These are phyloP conservation scores for Condylura cristata DNA, from an alignment of 2,113 vertebrate species.

Conservation along the genomic window DNA sequence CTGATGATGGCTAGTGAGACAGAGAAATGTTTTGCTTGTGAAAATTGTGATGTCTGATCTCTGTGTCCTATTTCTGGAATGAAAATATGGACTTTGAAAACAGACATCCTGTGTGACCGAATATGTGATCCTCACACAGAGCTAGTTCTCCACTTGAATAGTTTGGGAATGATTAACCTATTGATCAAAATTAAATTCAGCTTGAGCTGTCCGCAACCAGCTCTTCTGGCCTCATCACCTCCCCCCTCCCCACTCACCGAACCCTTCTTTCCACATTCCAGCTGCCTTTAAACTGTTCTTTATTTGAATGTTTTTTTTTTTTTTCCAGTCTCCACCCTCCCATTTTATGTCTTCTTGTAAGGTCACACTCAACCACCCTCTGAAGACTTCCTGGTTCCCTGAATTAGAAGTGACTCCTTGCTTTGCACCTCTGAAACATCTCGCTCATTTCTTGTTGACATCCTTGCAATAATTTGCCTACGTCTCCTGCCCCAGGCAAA, in stretches of 20 bases:
- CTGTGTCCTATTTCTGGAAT: not conserved
- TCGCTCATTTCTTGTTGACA: not conserved
- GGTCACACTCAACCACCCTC: not conserved
- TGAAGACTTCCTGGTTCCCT: not conserved
- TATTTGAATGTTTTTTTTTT: not conserved
- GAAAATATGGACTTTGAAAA: not conserved
- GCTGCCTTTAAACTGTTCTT: not conserved
- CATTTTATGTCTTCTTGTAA: not conserved
- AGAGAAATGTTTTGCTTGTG: not conserved
- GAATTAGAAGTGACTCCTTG: not conserved
- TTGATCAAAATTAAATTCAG: not conserved
- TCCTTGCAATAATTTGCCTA: not conserved
- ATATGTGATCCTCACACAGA: not conserved
- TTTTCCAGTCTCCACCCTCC: not conserved
- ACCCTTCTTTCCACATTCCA: not conserved
- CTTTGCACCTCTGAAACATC: not conserved
- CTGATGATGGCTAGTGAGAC: not conserved
- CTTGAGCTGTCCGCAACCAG: not conserved
- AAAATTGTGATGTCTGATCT: not conserved
- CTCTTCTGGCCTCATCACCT: not conserved
- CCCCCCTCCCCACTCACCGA: accelerated
- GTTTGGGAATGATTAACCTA: not conserved
- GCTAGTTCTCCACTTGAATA: not conserved
- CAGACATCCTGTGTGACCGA: not conserved
- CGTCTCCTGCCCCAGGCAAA: not conserved